These are phyloP conservation scores for Drosophila picticornis DNA, from an alignment of 2,888 invertebrate genomes.

Conservation along the genomic window DNA sequence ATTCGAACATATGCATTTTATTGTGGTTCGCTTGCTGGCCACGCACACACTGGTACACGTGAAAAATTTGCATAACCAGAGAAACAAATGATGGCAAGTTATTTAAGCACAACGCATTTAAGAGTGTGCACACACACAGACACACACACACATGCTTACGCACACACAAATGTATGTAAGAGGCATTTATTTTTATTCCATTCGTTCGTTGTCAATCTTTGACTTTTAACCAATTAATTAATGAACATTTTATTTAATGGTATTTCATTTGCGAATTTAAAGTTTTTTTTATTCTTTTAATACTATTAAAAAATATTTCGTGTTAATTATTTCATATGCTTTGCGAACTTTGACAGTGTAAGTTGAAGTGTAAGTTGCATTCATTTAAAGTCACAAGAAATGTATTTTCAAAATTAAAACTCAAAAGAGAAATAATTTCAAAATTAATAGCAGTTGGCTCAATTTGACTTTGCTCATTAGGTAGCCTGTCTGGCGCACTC, in stretches of 20 bases:
- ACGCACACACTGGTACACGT: slow-evolving; percentile 11
- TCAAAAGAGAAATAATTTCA: background rate
- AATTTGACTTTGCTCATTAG: background rate
- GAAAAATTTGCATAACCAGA: slow-evolving; percentile 9
- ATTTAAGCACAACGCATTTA: slow-evolving; percentile 31
- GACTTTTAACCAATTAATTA: slow-evolving; percentile 21
- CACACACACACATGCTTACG: background rate
- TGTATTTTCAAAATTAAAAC: background rate
- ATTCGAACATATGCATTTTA: slow-evolving; percentile 49
- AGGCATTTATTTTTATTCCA: slow-evolving; percentile 19
- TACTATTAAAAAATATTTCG: background rate
- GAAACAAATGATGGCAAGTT: slow-evolving; percentile 37
- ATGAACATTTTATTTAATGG: slow-evolving; percentile 7
- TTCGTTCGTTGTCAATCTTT: slow-evolving; percentile 27
- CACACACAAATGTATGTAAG: background rate
- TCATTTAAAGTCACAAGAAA: background rate
- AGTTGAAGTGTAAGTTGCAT: background rate
- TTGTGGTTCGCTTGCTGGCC: slow-evolving; percentile 43
- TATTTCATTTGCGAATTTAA: background rate
- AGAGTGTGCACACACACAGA: background rate
- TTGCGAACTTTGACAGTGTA: background rate
- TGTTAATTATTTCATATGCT: background rate
- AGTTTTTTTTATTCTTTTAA: too few relatives aligned
- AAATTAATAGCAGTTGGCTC: background rate
- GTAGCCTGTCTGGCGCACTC: background rate